Evolutionary conservation across 2,888 invertebrate genomes (phyloP), one percentile per base, ranked within the genome.

Genomic region (Coecobrya sp.): DNA sequence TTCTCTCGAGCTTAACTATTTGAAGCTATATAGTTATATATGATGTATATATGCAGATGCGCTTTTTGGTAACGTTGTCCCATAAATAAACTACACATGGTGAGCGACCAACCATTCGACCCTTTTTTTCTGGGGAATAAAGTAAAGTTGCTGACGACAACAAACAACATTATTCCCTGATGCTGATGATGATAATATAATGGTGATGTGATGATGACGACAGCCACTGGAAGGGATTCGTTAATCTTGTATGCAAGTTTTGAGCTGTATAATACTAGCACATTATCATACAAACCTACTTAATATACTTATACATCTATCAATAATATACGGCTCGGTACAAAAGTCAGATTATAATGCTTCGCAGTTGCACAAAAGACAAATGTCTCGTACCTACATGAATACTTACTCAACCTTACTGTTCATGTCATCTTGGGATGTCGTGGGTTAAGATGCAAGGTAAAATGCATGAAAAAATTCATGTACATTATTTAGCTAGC

Each of bases 61-160:
- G 55, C 65, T 84, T 84, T 65, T 65, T 65, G n/a, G 16, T 42
- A 68, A 85, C 30, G n/a, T 7, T 49, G 52, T 25, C 65, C 84
- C 89, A 84, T 89, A 89, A 89, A 89, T 89, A 89, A 89, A 81
- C 13, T 52, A 70, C 84, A 42, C 89, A 84, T 89, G 89, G 42
- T 68, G 91, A 68, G 62, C 86, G 82, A 89, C 92, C 81, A 86
- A 76, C 49, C 49, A 49, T 89, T 82, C 86, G 65, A 84, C 62
- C 62, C 68, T 91, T 82, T 87, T 82, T 68, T 89, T 76, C 62
- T 27, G 45, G 62, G 76, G 68, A 86, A 91, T 62, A 79, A 87
- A 90, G 68, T 59, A 87, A 89, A 86, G 86, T 93, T 81, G 86
- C 86, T 93, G 90, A 88, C 91, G 90, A 90, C 89, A 86, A 82